These are phyloP conservation scores for Meganola albula DNA, from an alignment of 2,888 invertebrate genomes.

Conservation along the genomic window DNA sequence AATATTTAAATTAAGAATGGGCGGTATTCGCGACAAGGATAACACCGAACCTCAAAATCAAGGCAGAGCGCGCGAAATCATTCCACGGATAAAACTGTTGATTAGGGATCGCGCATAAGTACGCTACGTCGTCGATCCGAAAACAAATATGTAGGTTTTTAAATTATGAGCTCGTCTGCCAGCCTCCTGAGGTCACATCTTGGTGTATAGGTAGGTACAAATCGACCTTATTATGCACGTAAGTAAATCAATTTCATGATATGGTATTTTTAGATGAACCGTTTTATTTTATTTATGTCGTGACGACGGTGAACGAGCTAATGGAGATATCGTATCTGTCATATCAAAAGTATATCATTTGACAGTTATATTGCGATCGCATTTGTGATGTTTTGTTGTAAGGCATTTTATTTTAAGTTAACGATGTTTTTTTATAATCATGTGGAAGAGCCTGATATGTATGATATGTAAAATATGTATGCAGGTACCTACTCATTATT, in stretches of 20 bases:
- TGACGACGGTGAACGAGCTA: conserved; percentile 59
- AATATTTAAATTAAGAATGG: conserved; percentile 58
- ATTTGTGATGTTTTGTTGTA: conserved; percentile 55
- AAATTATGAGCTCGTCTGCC: conserved; percentile 62
- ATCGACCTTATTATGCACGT: conserved; percentile 16
- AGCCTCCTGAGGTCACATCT: conserved; percentile 40
- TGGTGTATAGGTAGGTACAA: conserved; percentile 36
- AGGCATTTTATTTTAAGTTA: conserved; percentile 37
- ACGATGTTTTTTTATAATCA: too few species aligned
- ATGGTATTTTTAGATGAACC: conserved; percentile 38
- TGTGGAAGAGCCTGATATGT: too few species aligned
- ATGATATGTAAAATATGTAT: too few species aligned
- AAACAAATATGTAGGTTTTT: conserved; percentile 72
- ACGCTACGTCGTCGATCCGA: conserved; percentile 65
- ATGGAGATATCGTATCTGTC: conserved; percentile 70
- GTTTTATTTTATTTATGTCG: conserved; percentile 56
- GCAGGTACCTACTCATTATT: too few species aligned
- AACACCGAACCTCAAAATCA: conserved; percentile 55
- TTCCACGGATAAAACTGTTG: conserved; percentile 69
- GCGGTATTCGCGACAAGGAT: conserved; percentile 43
- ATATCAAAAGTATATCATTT: conserved; percentile 61
- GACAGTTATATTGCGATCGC: conserved; percentile 69
- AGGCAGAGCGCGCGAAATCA: conserved; percentile 63
- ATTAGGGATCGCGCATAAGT: conserved; percentile 63
- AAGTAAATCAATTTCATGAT: conserved; percentile 45